A percentile compares a stretch with the other conserved stretches of the same genome.
Conservation (phyloP, 2,113 vertebrate genomes). For the Naja naja region DNA sequence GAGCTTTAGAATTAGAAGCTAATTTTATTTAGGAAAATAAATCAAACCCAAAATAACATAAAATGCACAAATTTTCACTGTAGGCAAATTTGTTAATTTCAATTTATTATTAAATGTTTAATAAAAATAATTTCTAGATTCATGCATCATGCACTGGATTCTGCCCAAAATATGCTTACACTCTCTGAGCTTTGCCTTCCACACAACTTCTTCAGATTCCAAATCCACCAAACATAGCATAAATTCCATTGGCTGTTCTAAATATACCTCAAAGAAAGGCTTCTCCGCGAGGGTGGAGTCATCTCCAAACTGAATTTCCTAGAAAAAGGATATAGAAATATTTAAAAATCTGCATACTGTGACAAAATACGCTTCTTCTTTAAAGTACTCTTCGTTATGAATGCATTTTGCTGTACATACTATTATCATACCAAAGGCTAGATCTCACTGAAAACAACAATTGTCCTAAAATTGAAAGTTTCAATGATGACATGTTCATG, state of each 20-base stretch:
- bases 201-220: constrained; percentile 73
- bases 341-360: neutral
- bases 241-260: constrained; percentile 81
- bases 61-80: neutral
- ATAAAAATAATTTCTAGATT: neutral
- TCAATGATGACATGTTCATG: neutral
- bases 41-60: neutral
- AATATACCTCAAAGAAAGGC: constrained; percentile 82
- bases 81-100: neutral
- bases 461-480: neutral
- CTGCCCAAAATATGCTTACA: constrained; percentile 57
- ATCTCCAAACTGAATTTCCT: constrained; percentile 80
- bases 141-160: neutral
- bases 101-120: neutral
- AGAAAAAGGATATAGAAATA: neutral
- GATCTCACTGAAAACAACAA: neutral
- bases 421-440: neutral
- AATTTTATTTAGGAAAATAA: neutral
- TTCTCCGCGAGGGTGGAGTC: constrained; percentile 73
- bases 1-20: neutral
- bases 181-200: constrained; percentile 80
- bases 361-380: neutral
- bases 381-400: neutral
- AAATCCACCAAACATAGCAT: constrained; percentile 76
- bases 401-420: neutral